Evolutionary conservation across 2,113 vertebrate genomes (phyloP).

Genomic region (Alexandromys fortis): DNA sequence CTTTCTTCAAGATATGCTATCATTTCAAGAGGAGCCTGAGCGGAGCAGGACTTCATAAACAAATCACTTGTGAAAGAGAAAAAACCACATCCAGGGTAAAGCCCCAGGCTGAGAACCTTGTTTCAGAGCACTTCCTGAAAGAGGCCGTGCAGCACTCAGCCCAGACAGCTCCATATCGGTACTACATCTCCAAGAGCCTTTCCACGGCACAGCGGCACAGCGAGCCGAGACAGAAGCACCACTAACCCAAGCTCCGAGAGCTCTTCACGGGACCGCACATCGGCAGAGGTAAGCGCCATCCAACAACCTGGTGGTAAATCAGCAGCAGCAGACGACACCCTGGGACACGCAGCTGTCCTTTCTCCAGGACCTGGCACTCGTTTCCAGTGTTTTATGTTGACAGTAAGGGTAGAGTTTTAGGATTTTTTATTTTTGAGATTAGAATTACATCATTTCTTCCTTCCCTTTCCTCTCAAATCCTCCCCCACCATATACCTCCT

Average conservation of each 20-base stretch:
- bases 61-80: conserved; percentile 63
- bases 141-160: conserved; percentile 41
- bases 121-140: conserved; percentile 70
- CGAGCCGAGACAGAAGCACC: conserved; percentile 42
- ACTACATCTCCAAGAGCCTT: background rate
- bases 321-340: background rate
- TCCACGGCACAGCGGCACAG: conserved; percentile 63
- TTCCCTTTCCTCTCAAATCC: background rate
- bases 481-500: too few relatives aligned
- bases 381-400: conserved; percentile 24
- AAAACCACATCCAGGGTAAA: conserved; percentile 78
- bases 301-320: conserved; percentile 32
- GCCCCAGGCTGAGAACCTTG: conserved; percentile 41
- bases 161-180: background rate
- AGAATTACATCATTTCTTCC: background rate
- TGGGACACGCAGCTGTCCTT: background rate
- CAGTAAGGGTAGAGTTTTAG: background rate
- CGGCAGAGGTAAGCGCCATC: conserved; percentile 79
- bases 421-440: background rate
- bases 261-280: conserved; percentile 61
- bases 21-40: conserved; percentile 4
- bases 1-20: conserved; percentile 34
- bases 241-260: conserved; percentile 67
- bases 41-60: conserved; percentile 56
- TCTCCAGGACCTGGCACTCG: background rate